A percentile compares a stretch with the other conserved stretches of the same genome.
Conservation (phyloP, 2,888 invertebrate genomes). For the Pyrgus malvae region DNA sequence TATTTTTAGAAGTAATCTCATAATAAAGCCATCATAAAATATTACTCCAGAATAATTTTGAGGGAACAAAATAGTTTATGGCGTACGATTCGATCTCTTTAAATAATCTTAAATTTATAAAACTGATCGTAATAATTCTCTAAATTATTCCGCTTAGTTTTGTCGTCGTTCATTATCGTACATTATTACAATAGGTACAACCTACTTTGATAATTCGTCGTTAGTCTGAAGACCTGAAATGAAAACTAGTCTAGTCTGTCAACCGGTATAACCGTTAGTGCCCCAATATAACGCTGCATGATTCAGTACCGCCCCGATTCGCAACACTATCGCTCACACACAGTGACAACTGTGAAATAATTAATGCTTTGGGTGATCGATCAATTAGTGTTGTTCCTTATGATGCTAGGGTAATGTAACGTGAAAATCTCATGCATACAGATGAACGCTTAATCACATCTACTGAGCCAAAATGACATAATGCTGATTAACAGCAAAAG, state of each 20-base stretch:
- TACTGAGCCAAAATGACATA: too few relatives aligned
- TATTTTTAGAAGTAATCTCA: too few relatives aligned
- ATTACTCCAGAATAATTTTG: too few relatives aligned
- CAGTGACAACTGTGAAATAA: slow-evolving; percentile 4
- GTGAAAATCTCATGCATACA: background rate
- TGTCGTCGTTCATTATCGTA: too few relatives aligned
- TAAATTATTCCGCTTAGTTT: too few relatives aligned
- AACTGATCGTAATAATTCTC: too few relatives aligned
- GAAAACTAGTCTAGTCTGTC: background rate
- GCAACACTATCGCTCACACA: slow-evolving; percentile 5
- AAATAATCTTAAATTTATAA: too few relatives aligned
- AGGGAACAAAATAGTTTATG: too few relatives aligned
- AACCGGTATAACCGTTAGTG: slow-evolving; percentile 9
- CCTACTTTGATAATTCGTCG: background rate
- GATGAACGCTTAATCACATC: too few relatives aligned
- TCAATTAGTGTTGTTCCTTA: background rate
- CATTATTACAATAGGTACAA: background rate
- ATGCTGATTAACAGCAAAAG: too few relatives aligned
- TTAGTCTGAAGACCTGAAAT: background rate
- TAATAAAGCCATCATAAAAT: too few relatives aligned
- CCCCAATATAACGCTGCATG: slow-evolving; percentile 1
- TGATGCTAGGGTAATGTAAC: background rate
- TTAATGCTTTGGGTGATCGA: background rate
- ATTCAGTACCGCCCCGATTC: background rate
- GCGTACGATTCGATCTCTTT: too few relatives aligned